Evolutionary conservation across 2,113 vertebrate genomes (phyloP).

Genomic region (Pedetes capensis): DNA sequence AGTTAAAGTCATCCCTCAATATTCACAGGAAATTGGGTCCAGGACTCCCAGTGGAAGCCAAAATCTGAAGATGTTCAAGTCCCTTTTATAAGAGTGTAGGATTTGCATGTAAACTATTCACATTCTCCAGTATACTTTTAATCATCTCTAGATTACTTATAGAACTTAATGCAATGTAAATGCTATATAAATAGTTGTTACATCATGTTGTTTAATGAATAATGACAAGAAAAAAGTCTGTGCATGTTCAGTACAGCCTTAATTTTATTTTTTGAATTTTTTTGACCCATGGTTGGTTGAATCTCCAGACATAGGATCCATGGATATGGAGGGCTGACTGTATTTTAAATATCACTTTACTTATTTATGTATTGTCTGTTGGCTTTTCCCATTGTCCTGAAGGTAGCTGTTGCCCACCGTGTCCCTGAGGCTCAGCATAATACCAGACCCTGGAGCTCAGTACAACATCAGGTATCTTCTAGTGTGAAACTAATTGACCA

Average conservation of each 20-base stretch:
- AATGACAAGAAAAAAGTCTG: not conserved
- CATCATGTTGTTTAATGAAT: not conserved
- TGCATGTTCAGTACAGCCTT: not conserved
- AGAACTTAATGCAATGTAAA: not conserved
- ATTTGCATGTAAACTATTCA: not conserved
- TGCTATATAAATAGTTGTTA: not conserved
- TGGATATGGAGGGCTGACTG: not conserved
- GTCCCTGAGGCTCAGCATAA: not conserved
- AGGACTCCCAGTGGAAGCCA: not conserved
- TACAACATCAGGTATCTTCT: not conserved
- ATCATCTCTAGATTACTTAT: not conserved
- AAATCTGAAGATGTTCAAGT: not conserved
- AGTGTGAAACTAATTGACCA: not conserved
- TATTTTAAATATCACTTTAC: not conserved
- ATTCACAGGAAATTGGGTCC: not conserved
- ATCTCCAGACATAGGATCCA: too few relatives aligned
- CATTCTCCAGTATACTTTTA: not conserved
- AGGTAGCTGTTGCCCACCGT: not conserved
- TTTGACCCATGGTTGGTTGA: not conserved
- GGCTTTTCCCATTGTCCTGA: not conserved
- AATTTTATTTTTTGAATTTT: not conserved
- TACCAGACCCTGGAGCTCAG: not conserved
- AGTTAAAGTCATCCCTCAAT: not conserved
- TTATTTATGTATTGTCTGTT: not conserved
- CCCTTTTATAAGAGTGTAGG: not conserved